Percentiles rank a stretch among this genome's conserved stretches.
These are phyloP conservation scores for Buceros bicornis DNA, from an alignment of 2,797 vertebrate genomes.

Conservation along the genomic window DNA sequence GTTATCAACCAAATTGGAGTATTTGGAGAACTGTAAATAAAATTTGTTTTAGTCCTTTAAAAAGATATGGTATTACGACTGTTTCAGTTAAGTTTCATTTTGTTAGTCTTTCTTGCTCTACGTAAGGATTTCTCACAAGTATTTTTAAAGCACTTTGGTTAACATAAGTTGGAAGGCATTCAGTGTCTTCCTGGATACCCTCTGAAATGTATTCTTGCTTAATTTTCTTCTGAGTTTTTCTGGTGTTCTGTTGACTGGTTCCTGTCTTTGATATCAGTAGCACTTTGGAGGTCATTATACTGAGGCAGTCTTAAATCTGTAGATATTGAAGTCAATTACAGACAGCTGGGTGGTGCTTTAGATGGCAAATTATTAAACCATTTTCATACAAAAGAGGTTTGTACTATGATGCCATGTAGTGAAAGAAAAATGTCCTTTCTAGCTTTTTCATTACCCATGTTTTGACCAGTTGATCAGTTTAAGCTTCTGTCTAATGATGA, in stretches of 20 bases:
- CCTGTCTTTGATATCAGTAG: not conserved
- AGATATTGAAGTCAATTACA: not conserved
- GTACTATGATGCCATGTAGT: not conserved
- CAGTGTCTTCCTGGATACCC: not conserved
- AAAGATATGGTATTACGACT: not conserved
- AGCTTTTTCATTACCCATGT: not conserved
- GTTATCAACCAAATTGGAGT: not conserved
- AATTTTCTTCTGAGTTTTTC: conserved; percentile 2
- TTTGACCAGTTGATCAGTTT: not conserved
- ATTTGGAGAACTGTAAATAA: not conserved
- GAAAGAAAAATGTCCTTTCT: not conserved
- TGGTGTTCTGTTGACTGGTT: conserved; percentile 14
- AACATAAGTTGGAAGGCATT: not conserved
- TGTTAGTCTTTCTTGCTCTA: not conserved
- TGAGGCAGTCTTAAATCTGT: conserved; percentile 1
- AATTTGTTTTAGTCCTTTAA: not conserved
- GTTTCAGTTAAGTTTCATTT: not conserved
- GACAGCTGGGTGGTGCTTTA: not conserved
- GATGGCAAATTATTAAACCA: not conserved
- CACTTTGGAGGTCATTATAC: not conserved
- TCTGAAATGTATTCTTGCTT: not conserved
- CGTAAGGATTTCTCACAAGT: not conserved
- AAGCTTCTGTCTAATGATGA: not conserved
- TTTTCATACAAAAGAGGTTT: not conserved
- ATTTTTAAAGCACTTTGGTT: not conserved